phyloP scores from a whole-genome alignment of 2,113 vertebrate genomes.

The Cranoglanis bouderius region DNA sequence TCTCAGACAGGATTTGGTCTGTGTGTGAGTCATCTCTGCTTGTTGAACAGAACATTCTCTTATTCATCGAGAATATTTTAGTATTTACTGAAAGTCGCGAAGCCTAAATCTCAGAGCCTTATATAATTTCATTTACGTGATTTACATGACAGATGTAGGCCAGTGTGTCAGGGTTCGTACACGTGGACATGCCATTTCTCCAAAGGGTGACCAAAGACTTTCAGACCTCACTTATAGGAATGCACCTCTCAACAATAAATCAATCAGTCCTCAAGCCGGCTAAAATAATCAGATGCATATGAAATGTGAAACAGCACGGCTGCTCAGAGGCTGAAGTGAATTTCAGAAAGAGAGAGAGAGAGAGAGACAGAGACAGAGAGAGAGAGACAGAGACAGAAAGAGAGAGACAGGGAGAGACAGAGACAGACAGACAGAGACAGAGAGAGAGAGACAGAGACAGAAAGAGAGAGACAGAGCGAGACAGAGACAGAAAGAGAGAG shows the following conservation, averaged over 20 bases:
- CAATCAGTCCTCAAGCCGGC: not conserved
- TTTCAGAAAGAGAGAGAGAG: not conserved
- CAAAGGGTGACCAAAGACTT: not conserved
- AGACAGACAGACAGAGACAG: constrained; percentile 1
- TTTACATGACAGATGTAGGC: not conserved
- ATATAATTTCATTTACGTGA: not conserved
- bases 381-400: constrained; percentile 51
- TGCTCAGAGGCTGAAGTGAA: constrained; percentile 18
- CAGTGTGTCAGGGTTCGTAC: not conserved
- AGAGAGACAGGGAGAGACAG: constrained; percentile 23
- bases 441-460: not conserved
- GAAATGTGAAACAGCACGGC: not conserved
- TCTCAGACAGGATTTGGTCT: not conserved
- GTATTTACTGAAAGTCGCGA: not conserved
- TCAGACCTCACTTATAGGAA: not conserved
- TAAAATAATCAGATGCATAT: not conserved
- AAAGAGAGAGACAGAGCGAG: not conserved
- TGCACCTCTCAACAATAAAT: not conserved
- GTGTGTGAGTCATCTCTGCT: not conserved
- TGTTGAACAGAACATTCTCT: not conserved
- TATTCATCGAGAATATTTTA: not conserved
- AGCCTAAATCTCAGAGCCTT: not conserved
- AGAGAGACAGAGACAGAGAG: constrained; percentile 11
- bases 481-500: constrained; percentile 12
- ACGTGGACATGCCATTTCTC: not conserved